Evolutionary conservation across 2,888 invertebrate species (phyloP).

Genomic region (Drosophila macrospina): DNA sequence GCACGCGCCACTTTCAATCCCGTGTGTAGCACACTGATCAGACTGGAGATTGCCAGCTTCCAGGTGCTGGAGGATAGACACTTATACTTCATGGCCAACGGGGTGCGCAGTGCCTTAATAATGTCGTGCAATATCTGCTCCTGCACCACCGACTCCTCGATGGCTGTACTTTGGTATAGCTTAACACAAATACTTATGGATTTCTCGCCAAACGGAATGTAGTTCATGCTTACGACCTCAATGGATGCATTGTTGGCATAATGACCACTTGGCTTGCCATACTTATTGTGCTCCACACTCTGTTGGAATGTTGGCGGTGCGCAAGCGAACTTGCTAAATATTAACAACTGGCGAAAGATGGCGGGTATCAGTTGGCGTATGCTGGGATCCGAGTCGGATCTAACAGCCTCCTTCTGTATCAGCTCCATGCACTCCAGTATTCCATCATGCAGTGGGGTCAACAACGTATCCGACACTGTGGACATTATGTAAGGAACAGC

Average conservation of each 20-base stretch:
- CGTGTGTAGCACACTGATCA: slow-evolving; percentile 91
- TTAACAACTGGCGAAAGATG: slow-evolving; percentile 89
- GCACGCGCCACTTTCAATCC: slow-evolving; percentile 95
- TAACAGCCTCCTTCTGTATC: slow-evolving; percentile 91
- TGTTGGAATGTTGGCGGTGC: slow-evolving; percentile 87
- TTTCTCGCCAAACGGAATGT: slow-evolving; percentile 94
- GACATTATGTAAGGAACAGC: slow-evolving; percentile 93
- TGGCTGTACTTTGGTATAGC: slow-evolving; percentile 91
- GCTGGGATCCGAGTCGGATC: slow-evolving; percentile 86
- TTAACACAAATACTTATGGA: slow-evolving; percentile 90
- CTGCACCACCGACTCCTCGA: slow-evolving; percentile 89
- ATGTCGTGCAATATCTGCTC: slow-evolving; percentile 90
- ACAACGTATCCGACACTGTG: slow-evolving; percentile 91
- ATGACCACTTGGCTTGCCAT: slow-evolving; percentile 84
- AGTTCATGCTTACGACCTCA: slow-evolving; percentile 92
- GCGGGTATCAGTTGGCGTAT: slow-evolving; percentile 89
- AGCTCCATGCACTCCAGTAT: slow-evolving; percentile 94
- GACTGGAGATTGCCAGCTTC: slow-evolving; percentile 92
- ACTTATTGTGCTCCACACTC: slow-evolving; percentile 86
- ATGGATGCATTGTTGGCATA: slow-evolving; percentile 86
- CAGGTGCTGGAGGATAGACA: slow-evolving; percentile 93
- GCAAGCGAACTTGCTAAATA: slow-evolving; percentile 90
- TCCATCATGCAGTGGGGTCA: slow-evolving; percentile 94
- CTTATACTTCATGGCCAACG: slow-evolving; percentile 92
- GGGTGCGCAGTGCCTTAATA: slow-evolving; percentile 89